phyloP scores from a whole-genome alignment of 1,140 invertebrate species.

The Choristoneura fumiferana region DNA sequence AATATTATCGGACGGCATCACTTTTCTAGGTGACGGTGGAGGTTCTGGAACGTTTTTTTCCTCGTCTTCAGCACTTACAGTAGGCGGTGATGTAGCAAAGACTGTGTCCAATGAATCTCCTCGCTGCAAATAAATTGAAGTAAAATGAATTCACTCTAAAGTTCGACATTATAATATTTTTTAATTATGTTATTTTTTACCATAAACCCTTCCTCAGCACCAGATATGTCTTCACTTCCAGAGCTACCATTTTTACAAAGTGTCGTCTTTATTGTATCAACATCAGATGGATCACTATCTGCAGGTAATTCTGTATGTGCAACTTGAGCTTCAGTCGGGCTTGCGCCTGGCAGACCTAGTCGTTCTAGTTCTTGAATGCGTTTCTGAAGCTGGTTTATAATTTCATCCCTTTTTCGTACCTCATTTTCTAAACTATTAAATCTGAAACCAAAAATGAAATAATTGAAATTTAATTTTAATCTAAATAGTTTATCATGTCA shows the following conservation, averaged over 20 bases:
- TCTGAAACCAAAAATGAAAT: constrained; percentile 51
- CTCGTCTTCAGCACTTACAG: constrained; percentile 48
- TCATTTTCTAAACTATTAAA: constrained; percentile 87
- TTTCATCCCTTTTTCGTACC: constrained; percentile 86
- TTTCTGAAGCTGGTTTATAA: constrained; percentile 86
- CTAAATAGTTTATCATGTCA: background rate
- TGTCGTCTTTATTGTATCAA: constrained; percentile 21
- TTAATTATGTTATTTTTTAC: constrained; percentile 33
- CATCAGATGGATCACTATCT: constrained; percentile 5
- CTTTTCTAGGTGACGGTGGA: constrained; percentile 22
- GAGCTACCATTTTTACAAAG: constrained; percentile 64
- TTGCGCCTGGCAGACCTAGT: constrained; percentile 38
- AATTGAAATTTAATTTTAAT: constrained; percentile 10
- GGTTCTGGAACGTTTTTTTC: constrained; percentile 31
- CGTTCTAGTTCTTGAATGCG: constrained; percentile 85
- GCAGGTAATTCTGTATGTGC: constrained; percentile 19
- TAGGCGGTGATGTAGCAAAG: constrained; percentile 79
- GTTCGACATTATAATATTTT: constrained; percentile 29
- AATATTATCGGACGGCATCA: constrained; percentile 40
- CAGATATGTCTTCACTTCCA: constrained; percentile 70
- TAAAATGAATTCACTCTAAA: background rate
- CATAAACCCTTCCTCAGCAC: constrained; percentile 74
- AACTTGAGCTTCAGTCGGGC: constrained; percentile 19
- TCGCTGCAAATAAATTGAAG: constrained; percentile 58
- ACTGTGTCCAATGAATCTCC: constrained; percentile 80